Base-by-base conservation (phyloP, 2,888 invertebrate genomes). In the Eupithecia pulchellata region DNA sequence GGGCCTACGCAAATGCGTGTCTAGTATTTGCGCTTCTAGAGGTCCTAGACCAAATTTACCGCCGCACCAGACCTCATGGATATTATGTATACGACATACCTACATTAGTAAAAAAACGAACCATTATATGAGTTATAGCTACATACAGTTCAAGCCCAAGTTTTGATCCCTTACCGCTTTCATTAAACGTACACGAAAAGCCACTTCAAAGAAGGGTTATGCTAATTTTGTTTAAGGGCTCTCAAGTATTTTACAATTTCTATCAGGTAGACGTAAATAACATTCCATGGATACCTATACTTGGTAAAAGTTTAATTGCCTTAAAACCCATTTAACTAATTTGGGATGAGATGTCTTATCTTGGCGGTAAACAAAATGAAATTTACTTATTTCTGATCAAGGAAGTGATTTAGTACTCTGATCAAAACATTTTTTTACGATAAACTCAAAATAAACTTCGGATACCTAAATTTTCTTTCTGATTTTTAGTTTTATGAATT, bases 211-310 rank as follows among this genome's bases (percentile, higher is more conserved):
- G 29, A 58, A 20, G 62, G 39, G 63, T 62, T 60, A 70, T 69
- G 74, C 71, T 74, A 83, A 82, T 81, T 78, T 75, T 81, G 78
- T 77, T 78, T 80, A 74, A 75, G 77, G 77, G 32, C 17, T 39
- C 42, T 25, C 36, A 29, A 63, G 34, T 34, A 32, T 34, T 61
- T 61, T 32, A 25, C 25, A 61, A 34, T 61, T 61, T 61, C 61
- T 34, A 61, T 34, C 32, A 42, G 39, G 55, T 57, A 20, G 20
- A 34, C 36, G 61, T 34, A 25, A 34, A 61, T 34, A 5, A 13
- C 34, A 32, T 25, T 20, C 32, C 34, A 25, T 11, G 13, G 20
- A 61, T 36, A 32, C 29, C 11, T 27, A 30, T 32, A 20, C 34
- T 61, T 61, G n/a, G 11, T 32, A 17, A 17, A 60, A 60, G 30